Conservation (phyloP, 2,113 vertebrate genomes). For the Spheniscus mendiculus region DNA sequence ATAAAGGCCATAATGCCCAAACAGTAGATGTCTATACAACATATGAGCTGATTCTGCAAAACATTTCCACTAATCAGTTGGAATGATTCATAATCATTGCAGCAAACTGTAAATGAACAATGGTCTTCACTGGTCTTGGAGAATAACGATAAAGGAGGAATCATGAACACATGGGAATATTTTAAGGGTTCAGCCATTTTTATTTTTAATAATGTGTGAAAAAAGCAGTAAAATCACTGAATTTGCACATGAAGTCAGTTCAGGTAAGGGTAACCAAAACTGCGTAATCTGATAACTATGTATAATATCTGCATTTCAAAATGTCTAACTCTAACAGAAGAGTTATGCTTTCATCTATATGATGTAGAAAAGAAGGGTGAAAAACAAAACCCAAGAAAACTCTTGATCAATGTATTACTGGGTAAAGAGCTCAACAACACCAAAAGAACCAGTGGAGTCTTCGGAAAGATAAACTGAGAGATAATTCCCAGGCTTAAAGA, state of each 20-base stretch:
- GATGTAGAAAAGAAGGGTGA: not conserved
- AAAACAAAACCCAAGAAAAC: not conserved
- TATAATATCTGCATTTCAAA: not conserved
- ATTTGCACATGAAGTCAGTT: not conserved
- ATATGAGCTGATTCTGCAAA: not conserved
- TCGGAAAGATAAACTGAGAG: not conserved
- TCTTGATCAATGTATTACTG: not conserved
- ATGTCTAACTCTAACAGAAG: not conserved
- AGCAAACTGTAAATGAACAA: not conserved
- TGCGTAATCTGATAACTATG: not conserved
- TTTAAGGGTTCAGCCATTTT: not conserved
- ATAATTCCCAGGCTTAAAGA: not conserved
- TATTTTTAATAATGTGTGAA: not conserved
- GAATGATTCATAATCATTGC: not conserved
- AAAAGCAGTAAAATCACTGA: not conserved
- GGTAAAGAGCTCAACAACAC: not conserved
- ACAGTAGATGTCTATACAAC: not conserved
- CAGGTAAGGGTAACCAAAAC: not conserved
- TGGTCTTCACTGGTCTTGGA: not conserved
- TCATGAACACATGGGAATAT: not conserved
- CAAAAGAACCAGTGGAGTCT: not conserved
- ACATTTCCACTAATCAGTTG: not conserved
- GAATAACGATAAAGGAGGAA: not conserved
- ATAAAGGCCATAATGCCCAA: not conserved
- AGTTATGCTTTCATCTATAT: not conserved